Conservation (phyloP, 2,113 vertebrate species). For the Gallinago paraguaiae region DNA sequence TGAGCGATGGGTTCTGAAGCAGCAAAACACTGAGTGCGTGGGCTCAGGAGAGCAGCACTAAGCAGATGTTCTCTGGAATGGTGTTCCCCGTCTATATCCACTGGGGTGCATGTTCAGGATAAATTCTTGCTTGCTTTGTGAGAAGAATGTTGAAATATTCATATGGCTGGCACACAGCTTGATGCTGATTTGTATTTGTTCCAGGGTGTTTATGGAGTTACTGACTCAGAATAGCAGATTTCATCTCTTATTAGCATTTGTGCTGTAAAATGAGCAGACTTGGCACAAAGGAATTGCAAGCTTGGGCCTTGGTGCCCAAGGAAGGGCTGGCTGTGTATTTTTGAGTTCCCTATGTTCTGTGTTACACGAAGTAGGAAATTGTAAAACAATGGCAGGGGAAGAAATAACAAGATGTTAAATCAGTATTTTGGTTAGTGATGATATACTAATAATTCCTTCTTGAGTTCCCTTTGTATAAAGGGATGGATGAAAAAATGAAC, state of each 20-base stretch:
- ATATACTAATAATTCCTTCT: neutral
- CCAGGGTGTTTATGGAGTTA: neutral
- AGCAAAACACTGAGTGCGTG: neutral
- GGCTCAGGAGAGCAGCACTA: neutral
- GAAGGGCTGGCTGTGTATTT: neutral
- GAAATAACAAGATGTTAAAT: neutral
- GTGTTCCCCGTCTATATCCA: neutral
- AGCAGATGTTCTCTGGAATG: neutral
- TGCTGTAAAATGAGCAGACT: neutral
- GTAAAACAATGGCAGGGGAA: neutral
- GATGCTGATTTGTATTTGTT: neutral
- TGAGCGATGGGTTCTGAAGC: neutral
- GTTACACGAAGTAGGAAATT: neutral
- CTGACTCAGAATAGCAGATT: neutral
- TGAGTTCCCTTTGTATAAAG: neutral
- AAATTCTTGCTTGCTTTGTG: neutral
- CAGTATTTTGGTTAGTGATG: neutral
- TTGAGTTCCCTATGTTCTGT: neutral
- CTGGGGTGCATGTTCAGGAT: neutral
- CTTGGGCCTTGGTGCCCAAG: neutral
- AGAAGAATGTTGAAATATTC: neutral
- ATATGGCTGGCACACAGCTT: neutral
- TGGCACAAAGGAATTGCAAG: neutral
- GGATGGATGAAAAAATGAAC: neutral
- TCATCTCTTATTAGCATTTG: neutral